A percentile compares a stretch with the other conserved stretches of the same genome.
These are phyloP conservation scores for Poecilia wingei DNA, from an alignment of 2,797 vertebrate genomes.

Conservation along the genomic window DNA sequence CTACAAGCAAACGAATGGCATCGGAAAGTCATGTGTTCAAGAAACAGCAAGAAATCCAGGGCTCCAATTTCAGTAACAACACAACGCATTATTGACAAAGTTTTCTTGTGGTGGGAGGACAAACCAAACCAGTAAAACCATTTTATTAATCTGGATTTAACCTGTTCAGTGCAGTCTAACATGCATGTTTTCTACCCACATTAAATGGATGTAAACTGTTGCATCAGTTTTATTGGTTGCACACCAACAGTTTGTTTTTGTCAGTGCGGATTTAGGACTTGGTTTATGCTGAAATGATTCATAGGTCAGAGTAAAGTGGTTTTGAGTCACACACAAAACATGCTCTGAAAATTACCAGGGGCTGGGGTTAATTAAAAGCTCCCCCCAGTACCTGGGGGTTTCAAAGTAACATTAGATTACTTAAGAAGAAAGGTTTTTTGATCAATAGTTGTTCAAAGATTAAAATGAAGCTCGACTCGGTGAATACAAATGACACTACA, in stretches of 20 bases:
- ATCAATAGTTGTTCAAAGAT: neutral
- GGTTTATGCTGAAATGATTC: slow-evolving; percentile 1
- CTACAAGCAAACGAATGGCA: neutral
- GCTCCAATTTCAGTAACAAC: neutral
- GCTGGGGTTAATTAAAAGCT: neutral
- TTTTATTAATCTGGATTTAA: neutral
- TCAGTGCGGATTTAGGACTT: neutral
- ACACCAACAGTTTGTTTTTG: neutral
- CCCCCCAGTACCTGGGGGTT: too few relatives aligned
- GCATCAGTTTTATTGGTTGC: neutral
- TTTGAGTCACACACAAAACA: neutral
- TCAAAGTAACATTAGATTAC: neutral
- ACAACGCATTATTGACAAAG: neutral
- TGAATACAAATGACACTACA: neutral
- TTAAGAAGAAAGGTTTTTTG: neutral
- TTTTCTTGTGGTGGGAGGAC: neutral
- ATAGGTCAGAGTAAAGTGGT: neutral
- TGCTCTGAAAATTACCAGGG: neutral
- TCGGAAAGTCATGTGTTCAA: neutral
- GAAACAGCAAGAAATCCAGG: neutral
- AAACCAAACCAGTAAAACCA: neutral
- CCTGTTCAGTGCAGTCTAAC: neutral
- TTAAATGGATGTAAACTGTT: neutral
- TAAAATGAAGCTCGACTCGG: neutral
- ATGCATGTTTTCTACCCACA: neutral